Evolutionary conservation across 2,797 vertebrate genomes (phyloP), one percentile per base, ranked within the genome.

Genomic region (Cottoperca gobio): DNA sequence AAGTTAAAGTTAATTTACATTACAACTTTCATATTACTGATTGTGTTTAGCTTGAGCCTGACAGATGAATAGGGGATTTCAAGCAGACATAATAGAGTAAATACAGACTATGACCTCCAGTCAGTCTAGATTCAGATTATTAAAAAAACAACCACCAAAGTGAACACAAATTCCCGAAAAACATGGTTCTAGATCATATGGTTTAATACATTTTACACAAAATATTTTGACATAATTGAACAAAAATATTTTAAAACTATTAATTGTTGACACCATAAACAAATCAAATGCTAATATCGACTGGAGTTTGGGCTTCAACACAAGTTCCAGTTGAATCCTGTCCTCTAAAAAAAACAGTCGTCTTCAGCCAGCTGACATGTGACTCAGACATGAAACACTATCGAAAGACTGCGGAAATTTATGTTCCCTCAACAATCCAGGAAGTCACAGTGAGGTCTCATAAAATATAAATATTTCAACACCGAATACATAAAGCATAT

Each of bases 401-500:
- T 9, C 53, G 3, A 73, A 72, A 81, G 65, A 74, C 53, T 73
- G 84, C 82, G 74, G 85, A 87, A 70, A 82, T 76, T n/a, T 81
- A 76, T 78, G 65, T 81, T 84, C 71, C 66, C 14, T 8, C 49
- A 82, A 74, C 64, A 50, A 74, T 67, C 81, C 83, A 88, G 89
- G 88, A 91, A 92, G 90, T 88, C 11, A 59, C 19, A 6, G 1
- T 8, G 33, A 31, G 23, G 23, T 28, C 48, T 57, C 16, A 63
- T 31, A 2, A 71, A 63, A 33, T 7, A 31, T 31, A 31, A 31
- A 31, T 31, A 16, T 7, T 33, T 49, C 7, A 4, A 9, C 5
- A 23, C 2, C 17, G 5, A 31, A 43, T 2, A 7, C 19, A 33
- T 1, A 35, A 3, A 45, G n/a, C 16, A 9, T 31, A 7, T 2